Evolutionary conservation across 2,113 vertebrate genomes (phyloP).

Genomic region (Mugil cephalus): DNA sequence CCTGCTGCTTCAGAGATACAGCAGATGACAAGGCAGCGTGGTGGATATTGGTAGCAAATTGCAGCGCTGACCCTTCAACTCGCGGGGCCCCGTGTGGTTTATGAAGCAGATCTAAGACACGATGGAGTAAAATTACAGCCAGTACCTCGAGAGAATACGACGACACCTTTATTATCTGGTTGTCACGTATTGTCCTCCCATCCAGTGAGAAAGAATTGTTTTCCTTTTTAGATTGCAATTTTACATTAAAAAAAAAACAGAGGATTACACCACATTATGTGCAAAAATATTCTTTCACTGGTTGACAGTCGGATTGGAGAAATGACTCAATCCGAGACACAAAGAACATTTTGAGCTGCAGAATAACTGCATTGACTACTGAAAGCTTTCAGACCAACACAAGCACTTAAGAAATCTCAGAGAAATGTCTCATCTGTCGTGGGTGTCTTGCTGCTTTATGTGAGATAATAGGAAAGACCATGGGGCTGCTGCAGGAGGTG

Average conservation of each 20-base stretch:
- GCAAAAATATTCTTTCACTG: background rate
- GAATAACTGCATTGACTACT: background rate
- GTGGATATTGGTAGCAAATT: background rate
- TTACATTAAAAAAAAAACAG: background rate
- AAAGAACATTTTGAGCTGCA: background rate
- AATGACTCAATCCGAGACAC: background rate
- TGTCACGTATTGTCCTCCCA: constrained; percentile 11
- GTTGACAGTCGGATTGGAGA: background rate
- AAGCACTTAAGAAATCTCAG: constrained; percentile 11
- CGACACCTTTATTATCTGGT: background rate
- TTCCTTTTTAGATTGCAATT: background rate
- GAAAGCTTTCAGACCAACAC: constrained; percentile 26
- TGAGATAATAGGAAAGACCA: constrained; percentile 9
- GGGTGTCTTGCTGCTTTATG: constrained; percentile 17
- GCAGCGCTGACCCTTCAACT: background rate
- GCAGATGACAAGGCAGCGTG: background rate
- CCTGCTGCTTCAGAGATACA: constrained; percentile 1
- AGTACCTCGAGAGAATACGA: constrained; percentile 13
- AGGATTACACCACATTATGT: background rate
- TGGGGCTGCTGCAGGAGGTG: background rate
- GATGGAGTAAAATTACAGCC: constrained; percentile 1
- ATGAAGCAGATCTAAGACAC: constrained; percentile 10
- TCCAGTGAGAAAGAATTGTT: background rate
- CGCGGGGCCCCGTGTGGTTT: background rate
- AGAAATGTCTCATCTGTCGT: constrained; percentile 2